These are phyloP conservation scores for Bombylius discolor DNA, from an alignment of 2,888 invertebrate species.

Conservation along the genomic window DNA sequence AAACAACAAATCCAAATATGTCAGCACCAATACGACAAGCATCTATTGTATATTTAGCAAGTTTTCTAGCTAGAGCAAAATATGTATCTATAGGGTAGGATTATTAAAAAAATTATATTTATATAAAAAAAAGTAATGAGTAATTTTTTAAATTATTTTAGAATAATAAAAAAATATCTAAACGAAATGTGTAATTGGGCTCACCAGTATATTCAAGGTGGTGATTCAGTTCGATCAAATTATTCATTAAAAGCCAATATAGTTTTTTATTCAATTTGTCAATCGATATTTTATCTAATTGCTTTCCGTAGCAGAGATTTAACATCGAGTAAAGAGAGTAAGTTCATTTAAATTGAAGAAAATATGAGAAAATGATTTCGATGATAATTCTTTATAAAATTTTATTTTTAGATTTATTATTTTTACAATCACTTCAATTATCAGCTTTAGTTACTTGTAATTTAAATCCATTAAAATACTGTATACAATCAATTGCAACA, in stretches of 20 bases:
- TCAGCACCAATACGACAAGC: slow-evolving; percentile 52
- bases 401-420: slow-evolving; percentile 55
- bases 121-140: not conserved
- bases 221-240: slow-evolving; percentile 28
- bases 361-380: not conserved
- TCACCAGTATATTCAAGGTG: slow-evolving; percentile 56
- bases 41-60: slow-evolving; percentile 60
- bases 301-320: slow-evolving; percentile 80
- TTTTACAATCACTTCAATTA: slow-evolving; percentile 69
- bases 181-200: slow-evolving; percentile 70
- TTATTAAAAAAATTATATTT: not conserved
- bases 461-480: slow-evolving; percentile 78
- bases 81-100: slow-evolving; percentile 48
- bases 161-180: slow-evolving; percentile 50
- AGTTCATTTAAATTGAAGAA: slow-evolving; percentile 21
- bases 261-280: slow-evolving; percentile 85
- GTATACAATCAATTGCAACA: slow-evolving; percentile 61
- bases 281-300: slow-evolving; percentile 84
- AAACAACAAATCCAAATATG: slow-evolving; percentile 52
- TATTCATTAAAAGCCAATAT: slow-evolving; percentile 57
- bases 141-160: slow-evolving; percentile 30
- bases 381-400: not conserved
- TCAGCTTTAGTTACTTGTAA: slow-evolving; percentile 72
- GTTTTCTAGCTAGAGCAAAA: slow-evolving; percentile 55
- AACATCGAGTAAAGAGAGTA: slow-evolving; percentile 62